phyloP scores from a whole-genome alignment of 2,797 vertebrate genomes.

The Sebastes ruberrimus region DNA sequence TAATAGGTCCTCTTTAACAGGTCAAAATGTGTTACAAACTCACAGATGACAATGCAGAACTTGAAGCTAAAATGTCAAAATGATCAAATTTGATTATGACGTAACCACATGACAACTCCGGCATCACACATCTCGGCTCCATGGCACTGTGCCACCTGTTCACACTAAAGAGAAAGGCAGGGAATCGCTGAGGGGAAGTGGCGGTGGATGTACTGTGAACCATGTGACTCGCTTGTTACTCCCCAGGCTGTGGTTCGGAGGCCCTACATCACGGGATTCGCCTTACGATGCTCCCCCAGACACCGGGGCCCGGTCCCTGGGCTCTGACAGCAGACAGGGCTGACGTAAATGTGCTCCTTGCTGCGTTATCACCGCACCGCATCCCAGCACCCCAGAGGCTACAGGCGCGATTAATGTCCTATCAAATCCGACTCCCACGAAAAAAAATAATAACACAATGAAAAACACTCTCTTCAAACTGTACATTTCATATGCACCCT shows the following conservation, averaged over 20 bases:
- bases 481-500: neutral
- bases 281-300: slow-evolving; percentile 58
- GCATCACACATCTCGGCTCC: slow-evolving; percentile 3
- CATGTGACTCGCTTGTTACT: slow-evolving; percentile 55
- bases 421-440: slow-evolving; percentile 33
- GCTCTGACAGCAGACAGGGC: slow-evolving; percentile 65
- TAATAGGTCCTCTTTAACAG: too few species aligned
- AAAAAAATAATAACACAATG: slow-evolving; percentile 50
- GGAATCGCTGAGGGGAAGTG: slow-evolving; percentile 20
- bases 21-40: neutral
- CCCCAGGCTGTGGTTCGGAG: slow-evolving; percentile 51
- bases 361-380: slow-evolving; percentile 61
- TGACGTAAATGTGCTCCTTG: slow-evolving; percentile 82
- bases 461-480: slow-evolving; percentile 27
- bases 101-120: slow-evolving; percentile 15
- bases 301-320: slow-evolving; percentile 62
- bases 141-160: slow-evolving; percentile 11
- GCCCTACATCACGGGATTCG: slow-evolving; percentile 63
- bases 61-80: slow-evolving; percentile 14
- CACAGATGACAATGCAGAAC: neutral
- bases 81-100: neutral
- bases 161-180: slow-evolving; percentile 7
- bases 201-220: slow-evolving; percentile 31
- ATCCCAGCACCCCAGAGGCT: slow-evolving; percentile 58
- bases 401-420: slow-evolving; percentile 48